Evolutionary conservation across 2,888 invertebrate genomes (phyloP).

Genomic region (Urechis unicinctus): DNA sequence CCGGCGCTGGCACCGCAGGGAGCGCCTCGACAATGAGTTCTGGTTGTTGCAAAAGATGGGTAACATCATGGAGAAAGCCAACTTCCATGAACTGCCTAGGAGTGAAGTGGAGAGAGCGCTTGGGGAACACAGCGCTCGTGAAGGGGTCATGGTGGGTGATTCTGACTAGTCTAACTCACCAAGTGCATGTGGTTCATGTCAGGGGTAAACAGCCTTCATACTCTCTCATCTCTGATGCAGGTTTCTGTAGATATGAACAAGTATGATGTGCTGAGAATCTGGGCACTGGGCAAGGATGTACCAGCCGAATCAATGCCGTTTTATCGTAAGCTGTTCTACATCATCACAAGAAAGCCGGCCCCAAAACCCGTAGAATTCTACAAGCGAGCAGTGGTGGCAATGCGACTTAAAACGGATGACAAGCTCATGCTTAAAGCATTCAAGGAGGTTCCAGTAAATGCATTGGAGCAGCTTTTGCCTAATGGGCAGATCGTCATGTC

Average conservation of each 20-base stretch:
- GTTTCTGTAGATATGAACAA: conserved; percentile 38
- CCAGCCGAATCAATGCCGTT: conserved; percentile 20
- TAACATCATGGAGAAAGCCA: conserved; percentile 41
- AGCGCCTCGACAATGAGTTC: conserved; percentile 46
- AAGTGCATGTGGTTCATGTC: too few species aligned
- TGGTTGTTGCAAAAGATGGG: conserved; percentile 43
- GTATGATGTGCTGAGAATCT: conserved; percentile 44
- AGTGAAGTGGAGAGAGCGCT: conserved; percentile 29
- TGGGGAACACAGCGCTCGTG: conserved; percentile 31
- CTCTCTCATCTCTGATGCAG: conserved; percentile 20
- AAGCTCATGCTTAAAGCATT: conserved; percentile 47
- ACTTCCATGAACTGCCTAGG: conserved; percentile 41
- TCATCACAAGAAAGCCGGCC: conserved; percentile 6
- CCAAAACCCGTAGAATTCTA: conserved; percentile 30
- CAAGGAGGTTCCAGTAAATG: conserved; percentile 43
- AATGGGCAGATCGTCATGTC: conserved; percentile 40
- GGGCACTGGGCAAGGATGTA: conserved; percentile 42
- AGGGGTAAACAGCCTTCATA: neutral
- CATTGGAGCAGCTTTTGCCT: conserved; percentile 42
- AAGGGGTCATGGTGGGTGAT: conserved; percentile 37
- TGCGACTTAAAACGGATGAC: conserved; percentile 42
- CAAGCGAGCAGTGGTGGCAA: conserved; percentile 45
- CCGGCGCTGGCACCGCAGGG: conserved; percentile 31
- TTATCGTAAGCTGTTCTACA: conserved; percentile 14
- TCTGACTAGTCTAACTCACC: too few species aligned